These are phyloP conservation scores for Parthenolecanium corni DNA, from an alignment of 2,888 invertebrate species.

Conservation along the genomic window DNA sequence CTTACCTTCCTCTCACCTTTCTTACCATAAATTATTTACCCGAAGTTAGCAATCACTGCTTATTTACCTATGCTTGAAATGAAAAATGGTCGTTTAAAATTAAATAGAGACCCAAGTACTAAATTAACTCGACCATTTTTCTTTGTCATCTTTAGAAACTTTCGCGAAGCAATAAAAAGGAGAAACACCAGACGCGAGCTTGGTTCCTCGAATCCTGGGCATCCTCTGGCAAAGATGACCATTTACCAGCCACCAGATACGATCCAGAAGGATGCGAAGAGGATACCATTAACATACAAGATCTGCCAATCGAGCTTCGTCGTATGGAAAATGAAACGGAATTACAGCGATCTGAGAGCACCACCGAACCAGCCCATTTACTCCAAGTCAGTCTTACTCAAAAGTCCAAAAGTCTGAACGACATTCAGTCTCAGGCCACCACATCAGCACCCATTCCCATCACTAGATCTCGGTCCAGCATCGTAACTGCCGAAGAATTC, in stretches of 20 bases:
- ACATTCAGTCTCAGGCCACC: constrained; percentile 56
- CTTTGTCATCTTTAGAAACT: constrained; percentile 47
- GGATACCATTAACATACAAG: constrained; percentile 45
- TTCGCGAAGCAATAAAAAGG: constrained; percentile 53
- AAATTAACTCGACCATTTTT: too few relatives aligned
- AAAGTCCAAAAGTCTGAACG: constrained; percentile 73
- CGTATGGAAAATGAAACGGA: constrained; percentile 52
- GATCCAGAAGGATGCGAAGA: constrained; percentile 48
- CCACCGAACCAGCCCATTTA: constrained; percentile 13
- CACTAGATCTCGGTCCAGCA: constrained; percentile 62
- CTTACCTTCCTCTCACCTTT: too few relatives aligned
- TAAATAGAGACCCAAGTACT: too few relatives aligned
- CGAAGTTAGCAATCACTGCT: too few relatives aligned
- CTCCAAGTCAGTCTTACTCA: constrained; percentile 35
- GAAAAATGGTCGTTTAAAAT: too few relatives aligned
- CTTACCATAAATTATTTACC: too few relatives aligned
- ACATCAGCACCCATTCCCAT: constrained; percentile 46
- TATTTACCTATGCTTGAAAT: too few relatives aligned
- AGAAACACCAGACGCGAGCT: constrained; percentile 48
- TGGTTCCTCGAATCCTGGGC: constrained; percentile 76
- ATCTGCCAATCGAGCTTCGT: constrained; percentile 77
- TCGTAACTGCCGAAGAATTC: constrained; percentile 47
- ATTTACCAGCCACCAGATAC: constrained; percentile 39
- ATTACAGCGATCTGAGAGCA: constrained; percentile 20
- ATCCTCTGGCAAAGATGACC: constrained; percentile 41